Conservation (phyloP, 2,888 invertebrate species). For the Xylota sylvarum region DNA sequence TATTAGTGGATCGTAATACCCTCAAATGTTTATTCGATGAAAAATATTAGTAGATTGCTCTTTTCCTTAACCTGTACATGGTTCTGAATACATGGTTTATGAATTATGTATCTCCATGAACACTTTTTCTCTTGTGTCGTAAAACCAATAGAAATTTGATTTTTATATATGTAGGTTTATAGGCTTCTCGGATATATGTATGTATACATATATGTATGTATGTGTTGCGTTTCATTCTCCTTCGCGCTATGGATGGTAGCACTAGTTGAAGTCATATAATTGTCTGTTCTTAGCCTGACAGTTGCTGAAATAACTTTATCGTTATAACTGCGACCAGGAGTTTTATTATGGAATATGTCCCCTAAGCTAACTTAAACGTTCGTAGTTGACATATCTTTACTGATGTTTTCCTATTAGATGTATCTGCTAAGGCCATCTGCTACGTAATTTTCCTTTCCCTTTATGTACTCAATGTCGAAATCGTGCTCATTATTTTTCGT, state of each 20-base stretch:
- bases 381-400: constrained; percentile 22
- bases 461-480: neutral
- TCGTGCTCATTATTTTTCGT: neutral
- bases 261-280: constrained; percentile 12
- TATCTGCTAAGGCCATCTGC: too few relatives aligned
- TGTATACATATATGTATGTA: too few relatives aligned
- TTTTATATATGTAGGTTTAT: constrained; percentile 17
- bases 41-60: constrained; percentile 1
- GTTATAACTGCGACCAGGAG: too few relatives aligned
- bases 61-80: neutral
- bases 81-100: constrained; percentile 30
- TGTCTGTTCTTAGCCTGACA: neutral
- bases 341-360: too few relatives aligned
- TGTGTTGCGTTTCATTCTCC: neutral
- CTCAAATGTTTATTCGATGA: constrained; percentile 1
- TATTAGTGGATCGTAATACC: neutral
- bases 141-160: constrained; percentile 11
- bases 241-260: constrained; percentile 14
- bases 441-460: too few relatives aligned
- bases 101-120: constrained; percentile 14
- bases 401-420: constrained; percentile 22
- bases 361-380: constrained; percentile 34
- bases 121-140: neutral
- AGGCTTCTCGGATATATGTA: constrained; percentile 3
- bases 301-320: neutral